Evolutionary conservation across 35 echinoderm and acorn worm species (phyloP), one percentile per base, ranked within the genome.

Genomic region (Ophiothrix spiculata): DNA sequence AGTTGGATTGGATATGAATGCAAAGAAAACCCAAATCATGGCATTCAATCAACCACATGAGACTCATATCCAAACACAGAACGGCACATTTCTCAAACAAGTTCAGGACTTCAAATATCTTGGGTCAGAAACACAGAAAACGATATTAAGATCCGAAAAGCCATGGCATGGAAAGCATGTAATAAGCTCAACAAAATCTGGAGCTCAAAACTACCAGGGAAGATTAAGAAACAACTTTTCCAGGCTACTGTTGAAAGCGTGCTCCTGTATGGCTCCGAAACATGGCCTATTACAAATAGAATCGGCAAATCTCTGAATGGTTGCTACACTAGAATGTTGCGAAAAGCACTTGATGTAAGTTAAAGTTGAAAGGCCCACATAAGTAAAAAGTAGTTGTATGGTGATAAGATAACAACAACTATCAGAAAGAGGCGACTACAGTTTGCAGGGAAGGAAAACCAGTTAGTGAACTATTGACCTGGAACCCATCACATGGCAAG

Each of bases 81-180:
- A 56, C 36, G 56, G 31, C 29, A 31, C n/a, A 31, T 35, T 16
- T 38, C 16, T 73, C 23, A 36, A 84, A n/a, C 1, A n/a, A n/a
- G 33, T 34, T 64, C 33, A 64, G 3, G 42, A 64, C 29, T 54
- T 56, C 8, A 64, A 83, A 32, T 54, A 83, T 4, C 56, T 64
- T 21, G 81, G 42, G 10, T n/a, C 82, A 21, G 1, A 29, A 33
- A 84, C 46, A 40, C 39, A 81, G 31, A 42, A 40, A 33, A 81
- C 79, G 23, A 41, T n/a, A 29, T 81, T 1, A 46, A 54, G 33
- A 8, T n/a, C 25, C 17, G 31, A 45, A 85, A 85, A 36, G 35
- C 60, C 31, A 32, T 85, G 23, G 39, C 49, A 25, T 40, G 83
- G 64, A 85, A 69, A 85, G 83, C 83, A 10, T 60, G 36, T 36